Evolutionary conservation across 2,113 vertebrate genomes (phyloP), one percentile per base, ranked within the genome.

Genomic region (Varanus salvator): DNA sequence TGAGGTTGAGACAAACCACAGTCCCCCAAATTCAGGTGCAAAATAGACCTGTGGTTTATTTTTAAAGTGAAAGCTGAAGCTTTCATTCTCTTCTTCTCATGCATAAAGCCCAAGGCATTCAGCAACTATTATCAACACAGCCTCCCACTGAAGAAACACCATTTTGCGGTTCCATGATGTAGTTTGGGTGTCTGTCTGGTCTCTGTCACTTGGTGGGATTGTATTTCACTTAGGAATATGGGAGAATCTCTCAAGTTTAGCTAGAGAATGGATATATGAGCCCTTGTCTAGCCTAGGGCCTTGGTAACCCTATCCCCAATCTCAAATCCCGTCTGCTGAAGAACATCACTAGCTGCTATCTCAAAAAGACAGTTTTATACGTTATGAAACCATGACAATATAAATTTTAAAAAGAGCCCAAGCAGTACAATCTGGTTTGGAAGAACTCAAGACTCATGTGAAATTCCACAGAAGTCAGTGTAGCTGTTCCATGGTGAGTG

Each of bases 401-500:
- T 8, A 23, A 38, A 21, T 44, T 34, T 74, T 72, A 19, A 69
- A 87, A 71, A 92, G 44, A 38, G 69, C 88, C 68, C 29, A 19
- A 86, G 31, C 25, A 1, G 0, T 27, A 74, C 23, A 57, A 38
- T 72, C 0, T 0, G 57, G 21, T n/a, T 57, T 0, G 0, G 17
- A 72, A 29, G 66, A n/a, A 71, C 48, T 19, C 31, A 72, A 74
- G 11, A 25, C 6, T 68, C 29, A n/a, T 72, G 14, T 52, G 29
- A 11, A 38, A 60, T 44, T 66, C 29, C 54, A n/a, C 80, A 84
- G n/a, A 48, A 48, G 0, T 64, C 27, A 54, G 11, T 71, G 77
- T 38, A 27, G n/a, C 44, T 31, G 54, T 29, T 52, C 31, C 44
- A n/a, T 15, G n/a, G 23, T 15, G 60, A 69, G 82, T 38, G 25